Percentiles rank a stretch among this genome's conserved stretches.
phyloP scores from a whole-genome alignment of 2,888 invertebrate genomes.

The Cecidostiba fungosa region DNA sequence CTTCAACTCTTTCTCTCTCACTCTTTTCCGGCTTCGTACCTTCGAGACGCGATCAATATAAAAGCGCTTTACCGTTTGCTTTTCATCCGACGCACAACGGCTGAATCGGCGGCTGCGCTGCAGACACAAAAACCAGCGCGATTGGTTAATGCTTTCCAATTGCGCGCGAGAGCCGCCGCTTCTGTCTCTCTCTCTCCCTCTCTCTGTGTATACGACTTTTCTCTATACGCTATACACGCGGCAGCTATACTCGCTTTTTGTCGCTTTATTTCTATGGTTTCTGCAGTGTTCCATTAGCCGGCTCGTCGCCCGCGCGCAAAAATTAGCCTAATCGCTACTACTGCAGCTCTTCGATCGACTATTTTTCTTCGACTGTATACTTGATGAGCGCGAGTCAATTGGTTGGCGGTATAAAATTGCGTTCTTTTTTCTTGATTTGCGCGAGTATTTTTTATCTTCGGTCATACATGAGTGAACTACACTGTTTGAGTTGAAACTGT shows the following conservation, averaged over 20 bases:
- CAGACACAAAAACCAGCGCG: slow-evolving; percentile 19
- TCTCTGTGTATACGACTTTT: slow-evolving; percentile 17
- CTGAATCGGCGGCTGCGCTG: not conserved
- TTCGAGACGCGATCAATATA: slow-evolving; percentile 33
- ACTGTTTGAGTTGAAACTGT: no score
- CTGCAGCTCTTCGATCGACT: not conserved
- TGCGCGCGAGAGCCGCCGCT: not conserved
- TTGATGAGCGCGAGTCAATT: slow-evolving; percentile 21
- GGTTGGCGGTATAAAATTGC: not conserved
- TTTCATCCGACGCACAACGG: slow-evolving; percentile 35
- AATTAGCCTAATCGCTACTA: slow-evolving; percentile 56
- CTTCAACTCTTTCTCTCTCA: slow-evolving; percentile 38
- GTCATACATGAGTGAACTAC: no score
- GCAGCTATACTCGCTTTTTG: not conserved
- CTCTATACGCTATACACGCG: not conserved
- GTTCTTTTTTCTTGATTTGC: not conserved
- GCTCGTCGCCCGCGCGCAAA: slow-evolving; percentile 18
- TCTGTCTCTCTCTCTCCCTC: not conserved
- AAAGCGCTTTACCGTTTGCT: slow-evolving; percentile 48
- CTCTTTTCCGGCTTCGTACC: slow-evolving; percentile 34
- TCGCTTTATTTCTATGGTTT: not conserved
- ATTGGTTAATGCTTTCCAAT: slow-evolving; percentile 53
- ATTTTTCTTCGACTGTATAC: not conserved
- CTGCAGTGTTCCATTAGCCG: slow-evolving; percentile 38
- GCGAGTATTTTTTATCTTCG: not conserved